Evolutionary conservation across 2,888 invertebrate genomes (phyloP).

Genomic region (Emesis castigata): DNA sequence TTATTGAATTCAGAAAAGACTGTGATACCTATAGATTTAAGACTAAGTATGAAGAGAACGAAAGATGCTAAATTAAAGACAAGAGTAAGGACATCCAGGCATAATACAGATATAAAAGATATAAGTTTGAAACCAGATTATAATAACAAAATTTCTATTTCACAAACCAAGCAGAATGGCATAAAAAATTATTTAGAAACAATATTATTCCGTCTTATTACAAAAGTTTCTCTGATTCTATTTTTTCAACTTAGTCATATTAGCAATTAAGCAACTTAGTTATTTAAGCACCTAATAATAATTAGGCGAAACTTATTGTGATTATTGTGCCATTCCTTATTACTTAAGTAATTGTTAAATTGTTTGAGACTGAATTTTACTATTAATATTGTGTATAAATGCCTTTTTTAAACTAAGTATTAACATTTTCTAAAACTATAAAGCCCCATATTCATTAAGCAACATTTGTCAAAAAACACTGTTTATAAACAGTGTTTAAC

Average conservation of each 20-base stretch:
- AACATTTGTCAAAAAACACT: background rate
- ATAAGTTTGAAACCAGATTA: background rate
- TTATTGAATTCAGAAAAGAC: constrained; percentile 14
- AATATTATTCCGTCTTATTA: background rate
- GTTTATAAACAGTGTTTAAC: background rate
- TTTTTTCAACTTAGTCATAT: constrained; percentile 4
- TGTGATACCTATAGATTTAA: background rate
- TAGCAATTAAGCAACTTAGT: background rate
- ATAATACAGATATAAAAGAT: constrained; percentile 1
- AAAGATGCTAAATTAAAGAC: constrained; percentile 9
- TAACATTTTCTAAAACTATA: background rate
- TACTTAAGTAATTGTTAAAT: constrained; percentile 1
- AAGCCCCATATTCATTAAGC: background rate
- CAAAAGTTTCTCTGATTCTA: constrained; percentile 6
- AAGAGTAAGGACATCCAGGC: background rate
- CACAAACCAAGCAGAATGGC: constrained; percentile 2
- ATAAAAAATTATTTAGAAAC: background rate
- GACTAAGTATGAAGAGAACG: constrained; percentile 9
- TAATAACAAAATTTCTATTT: background rate
- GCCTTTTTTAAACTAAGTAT: constrained; percentile 5
- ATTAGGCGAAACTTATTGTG: constrained; percentile 6
- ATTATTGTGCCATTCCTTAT: constrained; percentile 7
- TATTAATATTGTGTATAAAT: constrained; percentile 1
- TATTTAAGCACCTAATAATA: constrained; percentile 3
- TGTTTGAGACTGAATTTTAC: constrained; percentile 8